These are phyloP conservation scores for Denticeps clupeoides DNA, from an alignment of 2,797 vertebrate genomes.

Conservation along the genomic window DNA sequence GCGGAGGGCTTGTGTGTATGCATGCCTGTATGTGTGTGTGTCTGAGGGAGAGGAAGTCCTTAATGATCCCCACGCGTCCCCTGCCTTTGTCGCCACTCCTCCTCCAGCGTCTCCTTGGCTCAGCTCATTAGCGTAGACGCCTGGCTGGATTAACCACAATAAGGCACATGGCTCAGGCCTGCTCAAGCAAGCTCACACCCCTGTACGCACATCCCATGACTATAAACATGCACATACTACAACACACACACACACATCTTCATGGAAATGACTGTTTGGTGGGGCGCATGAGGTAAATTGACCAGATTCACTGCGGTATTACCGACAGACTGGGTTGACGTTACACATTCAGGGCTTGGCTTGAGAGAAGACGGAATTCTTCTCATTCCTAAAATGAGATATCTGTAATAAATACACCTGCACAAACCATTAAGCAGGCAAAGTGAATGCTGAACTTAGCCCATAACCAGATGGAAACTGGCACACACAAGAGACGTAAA, in stretches of 20 bases:
- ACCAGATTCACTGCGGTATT: too few species aligned
- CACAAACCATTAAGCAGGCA: too few species aligned
- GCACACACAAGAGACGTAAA: too few species aligned
- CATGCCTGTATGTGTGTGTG: not conserved
- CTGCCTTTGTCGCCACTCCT: slow-evolving; percentile 3
- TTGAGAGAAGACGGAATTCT: too few species aligned
- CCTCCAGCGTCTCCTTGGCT: slow-evolving; percentile 8
- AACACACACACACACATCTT: slow-evolving; percentile 5
- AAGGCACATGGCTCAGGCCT: slow-evolving; percentile 9
- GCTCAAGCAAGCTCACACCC: slow-evolving; percentile 6
- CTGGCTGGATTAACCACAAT: slow-evolving; percentile 23
- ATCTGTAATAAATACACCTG: too few species aligned
- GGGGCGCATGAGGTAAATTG: too few species aligned
- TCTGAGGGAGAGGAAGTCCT: not conserved
- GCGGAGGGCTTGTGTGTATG: not conserved
- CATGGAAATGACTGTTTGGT: too few species aligned
- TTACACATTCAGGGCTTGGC: too few species aligned
- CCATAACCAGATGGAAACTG: too few species aligned
- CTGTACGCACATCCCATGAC: slow-evolving; percentile 3
- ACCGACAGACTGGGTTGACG: not conserved
- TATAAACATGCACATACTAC: slow-evolving; percentile 8
- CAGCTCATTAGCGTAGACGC: slow-evolving; percentile 20
- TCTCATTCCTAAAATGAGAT: too few species aligned
- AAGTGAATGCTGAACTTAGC: too few species aligned
- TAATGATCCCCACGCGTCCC: slow-evolving; percentile 6